A percentile compares a stretch with the other conserved stretches of the same genome.
These are phyloP conservation scores for Tragelaphus eurycerus DNA, from an alignment of 2,797 vertebrate species.

Conservation along the genomic window DNA sequence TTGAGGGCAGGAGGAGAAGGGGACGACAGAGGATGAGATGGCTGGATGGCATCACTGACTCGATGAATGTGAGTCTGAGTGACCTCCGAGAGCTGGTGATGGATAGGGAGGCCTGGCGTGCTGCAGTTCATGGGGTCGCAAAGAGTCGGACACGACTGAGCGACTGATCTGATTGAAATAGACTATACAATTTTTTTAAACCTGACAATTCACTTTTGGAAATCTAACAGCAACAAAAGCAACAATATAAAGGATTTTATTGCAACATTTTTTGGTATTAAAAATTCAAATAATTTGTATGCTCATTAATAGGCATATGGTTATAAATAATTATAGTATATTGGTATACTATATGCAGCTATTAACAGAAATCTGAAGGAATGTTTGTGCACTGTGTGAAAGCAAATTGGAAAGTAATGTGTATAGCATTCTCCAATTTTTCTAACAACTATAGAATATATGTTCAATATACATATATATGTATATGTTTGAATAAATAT, in stretches of 20 bases:
- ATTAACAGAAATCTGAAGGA: not conserved
- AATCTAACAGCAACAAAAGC: not conserved
- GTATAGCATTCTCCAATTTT: not conserved
- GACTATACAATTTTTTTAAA: not conserved
- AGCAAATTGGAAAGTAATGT: not conserved
- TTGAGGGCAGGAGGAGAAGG: too few species aligned
- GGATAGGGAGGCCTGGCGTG: too few species aligned
- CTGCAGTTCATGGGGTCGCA: too few species aligned
- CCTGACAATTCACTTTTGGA: not conserved
- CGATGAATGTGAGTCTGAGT: too few species aligned
- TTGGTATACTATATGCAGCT: not conserved
- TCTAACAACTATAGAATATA: not conserved
- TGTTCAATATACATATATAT: not conserved
- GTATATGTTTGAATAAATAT: not conserved
- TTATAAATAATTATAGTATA: not conserved
- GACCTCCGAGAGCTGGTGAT: too few species aligned
- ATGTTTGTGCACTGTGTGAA: not conserved
- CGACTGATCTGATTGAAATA: too few species aligned
- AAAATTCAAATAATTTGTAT: constrained; percentile 3
- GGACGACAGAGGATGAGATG: too few species aligned
- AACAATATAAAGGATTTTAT: not conserved
- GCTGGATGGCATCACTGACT: too few species aligned
- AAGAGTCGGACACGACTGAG: too few species aligned
- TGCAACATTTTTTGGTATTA: not conserved
- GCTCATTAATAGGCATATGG: not conserved